These are phyloP conservation scores for Oreortyx pictus DNA, from an alignment of 2,797 vertebrate species.

Conservation along the genomic window DNA sequence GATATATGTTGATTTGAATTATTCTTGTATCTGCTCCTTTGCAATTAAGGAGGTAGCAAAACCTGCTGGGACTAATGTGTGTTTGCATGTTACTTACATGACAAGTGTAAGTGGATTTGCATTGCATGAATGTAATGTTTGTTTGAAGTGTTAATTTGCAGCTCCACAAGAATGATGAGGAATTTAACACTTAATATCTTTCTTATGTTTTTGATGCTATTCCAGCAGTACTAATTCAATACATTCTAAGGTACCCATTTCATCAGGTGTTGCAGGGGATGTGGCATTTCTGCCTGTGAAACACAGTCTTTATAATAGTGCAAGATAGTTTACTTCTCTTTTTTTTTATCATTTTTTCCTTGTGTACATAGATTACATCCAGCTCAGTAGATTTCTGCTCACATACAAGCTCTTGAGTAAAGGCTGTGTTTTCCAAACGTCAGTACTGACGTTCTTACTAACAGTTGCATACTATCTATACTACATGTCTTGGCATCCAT, in stretches of 20 bases:
- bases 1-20: background rate
- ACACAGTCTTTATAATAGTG: background rate
- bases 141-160: background rate
- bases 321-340: background rate
- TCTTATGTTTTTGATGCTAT: background rate
- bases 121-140: background rate
- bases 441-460: background rate
- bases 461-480: background rate
- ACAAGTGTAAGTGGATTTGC: fast-evolving
- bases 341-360: background rate
- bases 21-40: background rate
- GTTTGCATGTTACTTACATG: fast-evolving
- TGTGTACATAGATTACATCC: background rate
- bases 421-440: background rate
- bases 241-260: background rate
- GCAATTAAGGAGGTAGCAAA: background rate
- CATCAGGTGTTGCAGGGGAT: background rate
- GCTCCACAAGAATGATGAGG: background rate
- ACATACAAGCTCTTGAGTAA: background rate
- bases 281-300: background rate
- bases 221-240: background rate
- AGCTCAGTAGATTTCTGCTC: background rate
- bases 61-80: background rate
- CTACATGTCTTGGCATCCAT: fast-evolving
- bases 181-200: background rate